Evolutionary conservation across 92 coral and sea anemone species (phyloP).

Genomic region (Epizoanthus scotinus): DNA sequence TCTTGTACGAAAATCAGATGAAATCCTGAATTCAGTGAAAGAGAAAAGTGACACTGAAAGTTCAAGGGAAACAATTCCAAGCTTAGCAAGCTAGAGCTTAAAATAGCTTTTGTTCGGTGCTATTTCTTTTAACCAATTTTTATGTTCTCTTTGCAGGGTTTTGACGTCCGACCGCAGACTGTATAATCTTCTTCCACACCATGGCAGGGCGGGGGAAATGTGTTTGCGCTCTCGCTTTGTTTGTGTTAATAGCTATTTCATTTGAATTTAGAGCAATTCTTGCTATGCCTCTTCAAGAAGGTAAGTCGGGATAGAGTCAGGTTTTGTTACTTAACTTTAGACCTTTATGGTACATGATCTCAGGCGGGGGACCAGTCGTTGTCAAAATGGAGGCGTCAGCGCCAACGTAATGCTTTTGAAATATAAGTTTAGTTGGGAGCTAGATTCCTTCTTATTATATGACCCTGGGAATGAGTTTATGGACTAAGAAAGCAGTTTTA

Average conservation of each 20-base stretch:
- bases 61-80: background rate
- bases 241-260: slow-evolving; percentile 13
- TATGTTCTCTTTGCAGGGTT: background rate
- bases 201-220: slow-evolving; percentile 10
- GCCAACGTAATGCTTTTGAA: background rate
- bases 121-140: background rate
- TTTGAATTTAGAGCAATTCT: slow-evolving; percentile 19
- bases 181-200: background rate
- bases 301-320: background rate
- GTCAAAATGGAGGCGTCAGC: background rate
- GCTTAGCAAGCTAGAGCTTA: background rate
- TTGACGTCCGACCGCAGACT: background rate
- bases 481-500: no score
- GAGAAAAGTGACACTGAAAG: background rate
- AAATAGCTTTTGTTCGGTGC: slow-evolving; percentile 12
- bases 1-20: background rate
- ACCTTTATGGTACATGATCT: slow-evolving; percentile 14
- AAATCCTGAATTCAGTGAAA: background rate
- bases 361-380: background rate
- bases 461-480: no score
- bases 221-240: background rate
- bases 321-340: background rate
- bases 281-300: slow-evolving; percentile 40
- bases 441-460: background rate
- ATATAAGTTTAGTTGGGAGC: background rate